phyloP scores from a whole-genome alignment of 2,888 invertebrate species.

The Eulithis testata region DNA sequence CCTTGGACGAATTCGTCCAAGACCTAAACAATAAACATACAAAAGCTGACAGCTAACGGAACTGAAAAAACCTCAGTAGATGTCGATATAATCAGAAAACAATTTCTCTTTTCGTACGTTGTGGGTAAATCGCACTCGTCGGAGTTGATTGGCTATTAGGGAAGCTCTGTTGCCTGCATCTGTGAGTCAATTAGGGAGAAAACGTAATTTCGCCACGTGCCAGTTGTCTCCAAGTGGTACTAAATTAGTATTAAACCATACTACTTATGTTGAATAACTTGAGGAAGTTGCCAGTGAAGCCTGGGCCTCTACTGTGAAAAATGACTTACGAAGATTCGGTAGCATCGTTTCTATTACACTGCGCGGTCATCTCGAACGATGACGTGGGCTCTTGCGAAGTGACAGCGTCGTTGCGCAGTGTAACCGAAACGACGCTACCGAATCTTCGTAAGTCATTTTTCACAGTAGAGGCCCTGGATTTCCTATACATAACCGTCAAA shows the following conservation, averaged over 20 bases:
- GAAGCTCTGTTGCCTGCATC: conserved; percentile 21
- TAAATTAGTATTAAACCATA: conserved; percentile 7
- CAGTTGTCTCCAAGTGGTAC: conserved; percentile 6
- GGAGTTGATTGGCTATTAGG: conserved; percentile 28
- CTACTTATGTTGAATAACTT: neutral
- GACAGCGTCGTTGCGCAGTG: no score
- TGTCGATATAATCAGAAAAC: conserved; percentile 1
- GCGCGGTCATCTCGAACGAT: no score
- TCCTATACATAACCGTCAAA: neutral
- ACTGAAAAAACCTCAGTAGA: neutral
- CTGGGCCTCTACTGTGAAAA: no score
- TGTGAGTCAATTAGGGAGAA: conserved; percentile 30
- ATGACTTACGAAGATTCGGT: no score
- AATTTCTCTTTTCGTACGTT: conserved; percentile 4
- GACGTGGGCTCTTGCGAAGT: no score
- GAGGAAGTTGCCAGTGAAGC: neutral
- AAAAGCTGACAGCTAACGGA: no score
- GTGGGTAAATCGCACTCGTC: conserved; percentile 13
- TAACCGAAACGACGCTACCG: no score
- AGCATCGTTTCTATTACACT: no score
- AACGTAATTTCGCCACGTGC: conserved; percentile 14
- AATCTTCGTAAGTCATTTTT: no score
- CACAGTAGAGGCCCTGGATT: no score
- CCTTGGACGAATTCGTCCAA: no score
- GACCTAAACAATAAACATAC: no score